These are phyloP conservation scores for Sciurus niger DNA, from an alignment of 2,113 vertebrate species.

Conservation along the genomic window DNA sequence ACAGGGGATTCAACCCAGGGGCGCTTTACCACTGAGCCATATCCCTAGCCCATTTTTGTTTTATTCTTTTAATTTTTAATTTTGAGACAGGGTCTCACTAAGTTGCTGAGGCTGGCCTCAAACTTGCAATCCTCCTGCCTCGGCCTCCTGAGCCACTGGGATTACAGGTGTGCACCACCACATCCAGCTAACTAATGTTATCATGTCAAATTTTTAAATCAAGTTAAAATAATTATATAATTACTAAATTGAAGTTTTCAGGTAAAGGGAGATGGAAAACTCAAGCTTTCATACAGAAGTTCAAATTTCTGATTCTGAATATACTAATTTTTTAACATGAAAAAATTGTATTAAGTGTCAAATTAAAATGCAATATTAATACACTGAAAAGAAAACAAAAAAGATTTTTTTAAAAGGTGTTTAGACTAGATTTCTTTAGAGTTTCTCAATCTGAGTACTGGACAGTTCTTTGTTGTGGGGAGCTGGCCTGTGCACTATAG, in stretches of 20 bases:
- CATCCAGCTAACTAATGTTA: neutral
- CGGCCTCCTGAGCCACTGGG: too few relatives aligned
- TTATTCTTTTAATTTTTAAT: too few relatives aligned
- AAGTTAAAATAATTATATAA: slow-evolving; percentile 47
- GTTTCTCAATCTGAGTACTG: neutral
- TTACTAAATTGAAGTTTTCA: slow-evolving; percentile 37
- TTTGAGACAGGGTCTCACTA: too few relatives aligned
- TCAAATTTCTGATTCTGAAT: slow-evolving; percentile 7
- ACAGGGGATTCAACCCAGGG: too few relatives aligned
- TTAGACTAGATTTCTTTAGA: neutral
- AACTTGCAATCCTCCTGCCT: too few relatives aligned
- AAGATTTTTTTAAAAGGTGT: slow-evolving; percentile 11
- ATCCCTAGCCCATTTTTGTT: too few relatives aligned
- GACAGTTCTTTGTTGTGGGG: neutral
- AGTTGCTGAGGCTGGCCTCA: too few relatives aligned
- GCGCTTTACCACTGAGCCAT: too few relatives aligned
- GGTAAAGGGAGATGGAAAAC: slow-evolving; percentile 7
- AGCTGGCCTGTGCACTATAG: neutral
- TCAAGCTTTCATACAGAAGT: slow-evolving; percentile 27
- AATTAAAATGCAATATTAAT: slow-evolving; percentile 23
- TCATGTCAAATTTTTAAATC: slow-evolving; percentile 43
- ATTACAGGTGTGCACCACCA: too few relatives aligned
- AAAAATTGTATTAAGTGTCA: neutral
- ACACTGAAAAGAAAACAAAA: slow-evolving; percentile 27
- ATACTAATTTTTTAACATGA: slow-evolving; percentile 40